Conservation (phyloP, 2,888 invertebrate species). For the Balanococcus diminutus region DNA sequence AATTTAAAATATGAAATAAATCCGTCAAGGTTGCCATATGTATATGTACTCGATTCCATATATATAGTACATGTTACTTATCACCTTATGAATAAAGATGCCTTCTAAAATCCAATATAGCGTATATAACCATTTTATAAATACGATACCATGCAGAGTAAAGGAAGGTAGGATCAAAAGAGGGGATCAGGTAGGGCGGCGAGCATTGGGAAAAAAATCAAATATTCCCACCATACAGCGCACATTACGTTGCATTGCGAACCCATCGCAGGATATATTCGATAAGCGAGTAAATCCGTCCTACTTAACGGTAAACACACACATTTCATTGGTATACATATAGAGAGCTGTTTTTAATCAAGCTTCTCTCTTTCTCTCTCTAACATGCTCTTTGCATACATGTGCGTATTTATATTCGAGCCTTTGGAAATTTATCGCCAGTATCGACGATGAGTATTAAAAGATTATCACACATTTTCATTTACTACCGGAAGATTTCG, state of each 20-base stretch:
- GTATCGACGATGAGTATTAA: background rate
- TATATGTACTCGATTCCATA: background rate
- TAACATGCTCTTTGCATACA: background rate
- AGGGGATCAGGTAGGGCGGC: background rate
- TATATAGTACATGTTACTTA: background rate
- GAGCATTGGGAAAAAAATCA: background rate
- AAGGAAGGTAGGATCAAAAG: background rate
- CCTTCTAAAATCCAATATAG: background rate
- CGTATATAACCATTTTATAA: background rate
- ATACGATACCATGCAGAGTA: background rate
- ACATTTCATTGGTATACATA: background rate
- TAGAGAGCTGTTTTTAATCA: background rate
- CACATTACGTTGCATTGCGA: background rate
- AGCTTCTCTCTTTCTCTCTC: background rate
- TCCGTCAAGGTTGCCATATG: background rate
- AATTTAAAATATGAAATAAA: background rate
- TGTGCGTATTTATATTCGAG: background rate
- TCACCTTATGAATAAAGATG: constrained; percentile 21
- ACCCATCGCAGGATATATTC: background rate
- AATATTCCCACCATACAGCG: background rate
- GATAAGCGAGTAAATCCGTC: constrained; percentile 13
- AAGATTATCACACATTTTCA: constrained; percentile 25
- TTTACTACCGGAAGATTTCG: constrained; percentile 10
- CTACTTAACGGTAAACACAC: constrained; percentile 4
- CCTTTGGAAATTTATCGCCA: background rate